Evolutionary conservation across 1,140 invertebrate species (phyloP).

Genomic region (Andricus grossulariae): DNA sequence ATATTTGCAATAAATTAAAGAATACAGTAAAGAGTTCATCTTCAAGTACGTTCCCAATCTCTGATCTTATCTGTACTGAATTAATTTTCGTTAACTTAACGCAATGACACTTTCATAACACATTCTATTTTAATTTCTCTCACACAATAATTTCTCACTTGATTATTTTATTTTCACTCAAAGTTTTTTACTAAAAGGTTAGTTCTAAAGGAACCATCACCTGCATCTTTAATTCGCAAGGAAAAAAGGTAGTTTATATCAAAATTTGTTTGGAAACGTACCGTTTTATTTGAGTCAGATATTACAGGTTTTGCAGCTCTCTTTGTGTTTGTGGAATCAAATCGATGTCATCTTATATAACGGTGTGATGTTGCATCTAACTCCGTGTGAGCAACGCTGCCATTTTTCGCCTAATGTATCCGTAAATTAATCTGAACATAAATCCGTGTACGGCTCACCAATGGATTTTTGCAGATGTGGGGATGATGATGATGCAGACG

Average conservation of each 20-base stretch:
- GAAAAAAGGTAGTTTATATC: neutral
- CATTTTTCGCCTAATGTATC: conserved; percentile 5
- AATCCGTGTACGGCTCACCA: conserved; percentile 60
- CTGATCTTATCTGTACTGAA: too few species aligned
- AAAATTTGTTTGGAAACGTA: neutral
- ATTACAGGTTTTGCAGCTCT: conserved; percentile 7
- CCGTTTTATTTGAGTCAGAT: neutral
- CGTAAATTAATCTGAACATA: conserved; percentile 17
- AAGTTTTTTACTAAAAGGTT: neutral
- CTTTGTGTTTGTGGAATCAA: conserved; percentile 6
- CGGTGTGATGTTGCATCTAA: conserved; percentile 27
- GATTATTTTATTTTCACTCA: too few species aligned
- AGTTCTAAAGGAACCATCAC: neutral
- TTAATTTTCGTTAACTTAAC: too few species aligned
- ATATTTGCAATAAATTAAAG: too few species aligned
- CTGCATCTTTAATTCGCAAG: neutral
- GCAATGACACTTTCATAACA: too few species aligned
- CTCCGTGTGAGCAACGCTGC: conserved; percentile 7
- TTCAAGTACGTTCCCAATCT: too few species aligned
- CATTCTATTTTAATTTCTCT: too few species aligned
- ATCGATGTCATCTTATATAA: conserved; percentile 21
- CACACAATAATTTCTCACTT: too few species aligned
- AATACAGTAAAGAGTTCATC: too few species aligned
- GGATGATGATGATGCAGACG: conserved; percentile 95
- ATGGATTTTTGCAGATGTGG: conserved; percentile 91